Conservation (phyloP, 2,888 invertebrate species). For the Dilophus febrilis region DNA sequence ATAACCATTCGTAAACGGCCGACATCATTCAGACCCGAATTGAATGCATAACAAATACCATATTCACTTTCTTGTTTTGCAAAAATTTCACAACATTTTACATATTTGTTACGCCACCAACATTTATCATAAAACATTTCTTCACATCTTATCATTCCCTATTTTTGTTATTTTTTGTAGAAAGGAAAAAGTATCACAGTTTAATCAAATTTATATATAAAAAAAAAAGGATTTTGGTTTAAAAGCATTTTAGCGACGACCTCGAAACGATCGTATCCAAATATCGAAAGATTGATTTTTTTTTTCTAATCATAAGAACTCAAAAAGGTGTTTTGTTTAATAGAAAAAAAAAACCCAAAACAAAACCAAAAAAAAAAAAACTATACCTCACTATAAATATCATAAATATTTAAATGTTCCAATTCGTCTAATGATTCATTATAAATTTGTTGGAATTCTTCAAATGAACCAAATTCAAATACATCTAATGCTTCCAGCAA, state of each 20-base stretch:
- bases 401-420: slow-evolving; percentile 18
- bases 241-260: too few species aligned
- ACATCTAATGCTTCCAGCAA: slow-evolving; percentile 19
- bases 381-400: slow-evolving; percentile 9
- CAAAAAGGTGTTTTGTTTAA: too few species aligned
- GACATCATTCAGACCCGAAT: slow-evolving; percentile 25
- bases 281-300: too few species aligned
- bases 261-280: too few species aligned
- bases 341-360: too few species aligned
- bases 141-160: slow-evolving; percentile 20
- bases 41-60: slow-evolving; percentile 32
- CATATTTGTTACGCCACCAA: slow-evolving; percentile 25
- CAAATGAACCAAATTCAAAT: slow-evolving; percentile 22
- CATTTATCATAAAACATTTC: slow-evolving; percentile 26
- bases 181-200: too few species aligned
- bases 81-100: slow-evolving; percentile 30
- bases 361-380: too few species aligned
- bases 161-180: background rate
- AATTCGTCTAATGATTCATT: slow-evolving; percentile 14
- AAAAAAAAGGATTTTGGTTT: background rate
- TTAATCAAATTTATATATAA: background rate
- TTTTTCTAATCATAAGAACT: too few species aligned
- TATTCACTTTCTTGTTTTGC: slow-evolving; percentile 29
- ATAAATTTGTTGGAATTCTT: slow-evolving; percentile 16
- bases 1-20: slow-evolving; percentile 9